These are phyloP conservation scores for Dicrostonyx torquatus DNA, from an alignment of 2,797 vertebrate species.

Conservation along the genomic window DNA sequence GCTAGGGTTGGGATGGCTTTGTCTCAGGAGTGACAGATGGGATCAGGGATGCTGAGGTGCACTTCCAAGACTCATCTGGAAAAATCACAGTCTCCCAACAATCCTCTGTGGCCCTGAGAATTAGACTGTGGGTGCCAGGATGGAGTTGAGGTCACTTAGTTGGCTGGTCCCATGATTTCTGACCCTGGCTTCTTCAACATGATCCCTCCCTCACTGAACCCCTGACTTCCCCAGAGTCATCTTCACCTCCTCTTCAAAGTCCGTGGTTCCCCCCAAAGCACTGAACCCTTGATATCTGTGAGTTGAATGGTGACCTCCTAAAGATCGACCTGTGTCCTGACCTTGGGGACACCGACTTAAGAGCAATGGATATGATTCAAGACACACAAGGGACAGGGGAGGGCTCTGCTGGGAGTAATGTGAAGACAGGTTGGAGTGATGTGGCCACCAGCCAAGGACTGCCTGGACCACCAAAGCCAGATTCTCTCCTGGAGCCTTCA, in stretches of 20 bases:
- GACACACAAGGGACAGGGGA: neutral
- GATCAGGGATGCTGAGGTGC: neutral
- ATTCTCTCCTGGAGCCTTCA: neutral
- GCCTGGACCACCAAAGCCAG: neutral
- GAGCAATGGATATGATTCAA: neutral
- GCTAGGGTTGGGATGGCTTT: neutral
- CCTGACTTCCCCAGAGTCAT: neutral
- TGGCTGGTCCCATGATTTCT: neutral
- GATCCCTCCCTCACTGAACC: neutral
- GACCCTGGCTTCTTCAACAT: neutral
- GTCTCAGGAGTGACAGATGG: neutral
- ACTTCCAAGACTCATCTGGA: neutral
- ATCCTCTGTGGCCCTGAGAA: neutral
- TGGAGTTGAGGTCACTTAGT: neutral
- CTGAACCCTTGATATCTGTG: fast-evolving
- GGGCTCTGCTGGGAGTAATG: fast-evolving
- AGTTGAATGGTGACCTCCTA: neutral
- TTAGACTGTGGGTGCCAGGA: neutral
- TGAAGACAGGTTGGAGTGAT: fast-evolving
- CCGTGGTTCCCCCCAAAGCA: neutral
- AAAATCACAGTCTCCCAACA: neutral
- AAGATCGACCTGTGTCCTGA: neutral
- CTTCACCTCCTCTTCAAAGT: neutral
- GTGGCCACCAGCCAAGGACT: neutral
- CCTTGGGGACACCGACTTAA: too few species aligned